These are phyloP conservation scores for Pseudomyrmex pallidus DNA, from an alignment of 1,140 invertebrate genomes.

Conservation along the genomic window DNA sequence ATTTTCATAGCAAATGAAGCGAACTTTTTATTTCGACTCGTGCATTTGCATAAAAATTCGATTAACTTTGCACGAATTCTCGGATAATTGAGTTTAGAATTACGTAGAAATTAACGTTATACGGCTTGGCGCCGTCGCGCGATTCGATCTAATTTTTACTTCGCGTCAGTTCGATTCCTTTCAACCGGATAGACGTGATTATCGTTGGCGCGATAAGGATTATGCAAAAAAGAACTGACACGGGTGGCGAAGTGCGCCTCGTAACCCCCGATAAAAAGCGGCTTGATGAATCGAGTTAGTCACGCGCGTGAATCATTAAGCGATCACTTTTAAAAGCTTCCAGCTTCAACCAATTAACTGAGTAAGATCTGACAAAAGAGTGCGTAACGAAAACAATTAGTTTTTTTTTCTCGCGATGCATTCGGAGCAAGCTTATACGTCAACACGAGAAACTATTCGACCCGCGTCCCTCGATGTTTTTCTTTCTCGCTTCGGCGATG, in stretches of 20 bases:
- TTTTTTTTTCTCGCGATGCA: constrained; percentile 7
- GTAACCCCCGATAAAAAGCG: constrained; percentile 13
- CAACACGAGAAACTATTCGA: constrained; percentile 17
- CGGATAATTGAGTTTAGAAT: no score
- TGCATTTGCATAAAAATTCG: no score
- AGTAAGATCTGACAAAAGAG: neutral
- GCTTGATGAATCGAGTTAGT: constrained; percentile 46
- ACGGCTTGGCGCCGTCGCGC: neutral
- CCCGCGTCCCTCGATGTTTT: neutral
- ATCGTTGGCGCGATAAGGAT: constrained; percentile 37
- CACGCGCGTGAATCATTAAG: constrained; percentile 32
- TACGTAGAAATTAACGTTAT: no score
- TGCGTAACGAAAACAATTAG: constrained; percentile 12
- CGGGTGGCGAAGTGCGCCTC: constrained; percentile 18
- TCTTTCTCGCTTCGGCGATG: neutral
- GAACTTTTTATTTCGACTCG: no score
- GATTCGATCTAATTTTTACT: constrained; percentile 17
- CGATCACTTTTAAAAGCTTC: constrained; percentile 17
- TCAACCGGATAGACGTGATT: constrained; percentile 23
- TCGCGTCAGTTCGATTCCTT: neutral
- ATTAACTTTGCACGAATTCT: no score
- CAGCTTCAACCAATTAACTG: neutral
- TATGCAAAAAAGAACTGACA: constrained; percentile 45
- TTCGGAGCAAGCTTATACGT: constrained; percentile 1
- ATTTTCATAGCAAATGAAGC: no score